phyloP scores from a whole-genome alignment of 1,140 invertebrate species.

The Plutomurus gul region DNA sequence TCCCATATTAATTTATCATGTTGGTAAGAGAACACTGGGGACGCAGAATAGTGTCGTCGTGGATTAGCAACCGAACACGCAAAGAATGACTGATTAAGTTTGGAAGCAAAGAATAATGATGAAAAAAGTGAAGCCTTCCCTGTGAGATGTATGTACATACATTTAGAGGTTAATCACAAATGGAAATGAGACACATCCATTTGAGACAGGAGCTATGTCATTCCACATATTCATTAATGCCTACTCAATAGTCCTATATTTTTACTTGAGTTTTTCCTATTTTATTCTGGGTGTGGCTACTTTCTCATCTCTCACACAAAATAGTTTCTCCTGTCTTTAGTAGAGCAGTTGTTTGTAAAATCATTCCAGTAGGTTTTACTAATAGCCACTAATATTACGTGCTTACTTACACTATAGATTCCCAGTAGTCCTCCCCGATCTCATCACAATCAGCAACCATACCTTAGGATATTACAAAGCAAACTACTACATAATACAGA shows the following conservation, averaged over 20 bases:
- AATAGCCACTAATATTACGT: too few relatives aligned
- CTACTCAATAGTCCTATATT: neutral
- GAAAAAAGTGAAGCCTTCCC: neutral
- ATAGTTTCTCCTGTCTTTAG: conserved; percentile 29
- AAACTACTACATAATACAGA: too few relatives aligned
- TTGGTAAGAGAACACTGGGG: neutral
- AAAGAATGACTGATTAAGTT: conserved; percentile 26
- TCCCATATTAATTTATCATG: neutral
- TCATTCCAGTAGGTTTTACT: too few relatives aligned
- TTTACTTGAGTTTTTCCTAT: neutral
- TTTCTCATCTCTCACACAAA: conserved; percentile 24
- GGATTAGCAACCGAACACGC: neutral
- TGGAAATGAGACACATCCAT: conserved; percentile 6
- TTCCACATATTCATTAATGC: conserved; percentile 8
- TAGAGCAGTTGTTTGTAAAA: too few relatives aligned
- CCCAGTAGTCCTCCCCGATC: too few relatives aligned
- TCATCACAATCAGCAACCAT: too few relatives aligned
- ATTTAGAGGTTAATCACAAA: conserved; percentile 7
- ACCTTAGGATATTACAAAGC: too few relatives aligned
- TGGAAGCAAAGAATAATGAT: conserved; percentile 11
- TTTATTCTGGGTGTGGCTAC: conserved; percentile 21
- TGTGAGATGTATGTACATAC: conserved; percentile 5
- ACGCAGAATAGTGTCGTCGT: neutral
- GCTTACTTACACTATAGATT: too few relatives aligned
- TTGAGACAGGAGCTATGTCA: neutral